A percentile compares a stretch with the other conserved stretches of the same genome.
These are phyloP conservation scores for Bos taurus DNA, from an alignment of 2,113 vertebrate species.

Conservation along the genomic window ARS-UCD2.0 NC_037357.1:74541001-74541500, in stretches of 20 bases:
- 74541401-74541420: neutral
- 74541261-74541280: neutral
- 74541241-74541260: neutral
- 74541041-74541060: neutral
- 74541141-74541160: neutral
- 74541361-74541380: neutral
- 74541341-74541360: neutral
- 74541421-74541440: neutral
- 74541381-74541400: neutral
- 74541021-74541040: neutral
- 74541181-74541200: neutral
- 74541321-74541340: neutral
- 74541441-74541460: neutral
- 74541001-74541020: neutral
- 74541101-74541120: neutral
- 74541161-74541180: neutral
- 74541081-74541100: neutral
- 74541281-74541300: neutral
- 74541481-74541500: neutral
- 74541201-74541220: neutral
- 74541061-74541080: neutral
- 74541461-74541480: neutral
- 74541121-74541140: neutral
- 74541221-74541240: neutral
- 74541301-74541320: neutral